Percentiles rank a stretch among this genome's conserved stretches.
These are phyloP conservation scores for Apeira syringaria DNA, from an alignment of 2,888 invertebrate species.

Conservation along the genomic window DNA sequence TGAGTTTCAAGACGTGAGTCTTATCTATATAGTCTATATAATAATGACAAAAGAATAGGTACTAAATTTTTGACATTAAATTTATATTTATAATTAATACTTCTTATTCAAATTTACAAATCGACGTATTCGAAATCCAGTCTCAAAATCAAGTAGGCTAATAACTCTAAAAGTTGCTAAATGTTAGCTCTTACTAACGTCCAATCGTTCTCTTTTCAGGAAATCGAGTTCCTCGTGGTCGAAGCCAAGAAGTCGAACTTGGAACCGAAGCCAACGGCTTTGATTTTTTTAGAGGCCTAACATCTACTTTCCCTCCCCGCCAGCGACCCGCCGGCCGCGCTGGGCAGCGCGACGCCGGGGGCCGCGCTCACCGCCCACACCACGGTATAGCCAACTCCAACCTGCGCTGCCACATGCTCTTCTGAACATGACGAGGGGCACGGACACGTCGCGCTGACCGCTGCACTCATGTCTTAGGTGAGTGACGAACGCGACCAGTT, in stretches of 20 bases:
- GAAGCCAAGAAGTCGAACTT: conserved; percentile 96
- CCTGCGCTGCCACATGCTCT: conserved; percentile 84
- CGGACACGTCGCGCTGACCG: not conserved
- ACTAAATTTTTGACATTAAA: too few relatives aligned
- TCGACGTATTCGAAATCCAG: too few relatives aligned
- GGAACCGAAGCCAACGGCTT: conserved; percentile 95
- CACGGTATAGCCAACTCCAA: conserved; percentile 84
- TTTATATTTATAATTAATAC: too few relatives aligned
- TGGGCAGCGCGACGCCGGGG: conserved; percentile 84
- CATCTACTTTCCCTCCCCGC: conserved; percentile 94
- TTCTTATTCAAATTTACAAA: too few relatives aligned
- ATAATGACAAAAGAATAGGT: too few relatives aligned
- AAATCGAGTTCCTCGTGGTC: conserved; percentile 96
- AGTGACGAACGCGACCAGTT: too few relatives aligned
- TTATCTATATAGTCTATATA: too few relatives aligned
- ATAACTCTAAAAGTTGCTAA: too few relatives aligned
- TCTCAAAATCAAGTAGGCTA: too few relatives aligned
- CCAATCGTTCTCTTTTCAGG: conserved; percentile 69
- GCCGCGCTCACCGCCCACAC: conserved; percentile 85
- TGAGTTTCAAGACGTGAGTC: too few relatives aligned
- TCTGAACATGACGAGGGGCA: conserved; percentile 49
- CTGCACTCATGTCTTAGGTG: too few relatives aligned
- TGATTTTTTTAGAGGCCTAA: conserved; percentile 96
- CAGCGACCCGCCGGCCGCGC: conserved; percentile 89
- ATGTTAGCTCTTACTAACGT: too few relatives aligned